Percentiles rank a stretch among this genome's conserved stretches.
Evolutionary conservation across 2,797 vertebrate genomes (phyloP).

Genomic region (Bryconaethiops microstoma): DNA sequence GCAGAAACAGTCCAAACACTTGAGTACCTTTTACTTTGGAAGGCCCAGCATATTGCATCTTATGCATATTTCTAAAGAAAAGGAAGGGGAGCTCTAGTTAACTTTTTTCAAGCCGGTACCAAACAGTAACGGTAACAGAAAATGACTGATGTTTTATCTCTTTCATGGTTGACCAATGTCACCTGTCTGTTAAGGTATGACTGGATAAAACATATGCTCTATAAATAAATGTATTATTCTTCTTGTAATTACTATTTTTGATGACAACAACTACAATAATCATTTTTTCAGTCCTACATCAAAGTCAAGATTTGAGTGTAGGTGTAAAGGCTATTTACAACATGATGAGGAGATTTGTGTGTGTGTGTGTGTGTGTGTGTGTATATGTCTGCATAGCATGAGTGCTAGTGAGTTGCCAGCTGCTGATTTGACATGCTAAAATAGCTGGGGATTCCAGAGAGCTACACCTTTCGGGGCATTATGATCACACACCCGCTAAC

Average conservation of each 20-base stretch:
- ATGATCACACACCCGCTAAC: conserved; percentile 50
- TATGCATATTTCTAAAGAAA: background rate
- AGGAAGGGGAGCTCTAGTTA: background rate
- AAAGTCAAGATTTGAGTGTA: background rate
- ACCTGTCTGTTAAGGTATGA: too few relatives aligned
- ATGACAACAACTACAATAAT: too few relatives aligned
- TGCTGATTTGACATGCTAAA: conserved; percentile 69
- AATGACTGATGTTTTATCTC: too few relatives aligned
- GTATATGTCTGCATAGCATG: background rate
- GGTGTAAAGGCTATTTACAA: background rate
- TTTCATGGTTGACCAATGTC: too few relatives aligned
- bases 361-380: too few relatives aligned
- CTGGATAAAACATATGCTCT: too few relatives aligned
- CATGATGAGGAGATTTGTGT: background rate
- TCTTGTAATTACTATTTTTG: too few relatives aligned
- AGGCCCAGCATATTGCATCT: background rate
- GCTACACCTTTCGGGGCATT: conserved; percentile 75
- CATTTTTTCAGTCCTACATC: too few relatives aligned
- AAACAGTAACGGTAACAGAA: too few relatives aligned
- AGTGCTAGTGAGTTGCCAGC: conserved; percentile 69
- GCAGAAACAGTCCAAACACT: too few relatives aligned
- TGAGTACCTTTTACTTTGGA: background rate
- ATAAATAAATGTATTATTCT: too few relatives aligned
- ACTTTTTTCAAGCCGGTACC: too few relatives aligned
- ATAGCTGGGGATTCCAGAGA: conserved; percentile 73